These are phyloP conservation scores for Delia radicum DNA, from an alignment of 1,140 invertebrate genomes.

Conservation along the genomic window DNA sequence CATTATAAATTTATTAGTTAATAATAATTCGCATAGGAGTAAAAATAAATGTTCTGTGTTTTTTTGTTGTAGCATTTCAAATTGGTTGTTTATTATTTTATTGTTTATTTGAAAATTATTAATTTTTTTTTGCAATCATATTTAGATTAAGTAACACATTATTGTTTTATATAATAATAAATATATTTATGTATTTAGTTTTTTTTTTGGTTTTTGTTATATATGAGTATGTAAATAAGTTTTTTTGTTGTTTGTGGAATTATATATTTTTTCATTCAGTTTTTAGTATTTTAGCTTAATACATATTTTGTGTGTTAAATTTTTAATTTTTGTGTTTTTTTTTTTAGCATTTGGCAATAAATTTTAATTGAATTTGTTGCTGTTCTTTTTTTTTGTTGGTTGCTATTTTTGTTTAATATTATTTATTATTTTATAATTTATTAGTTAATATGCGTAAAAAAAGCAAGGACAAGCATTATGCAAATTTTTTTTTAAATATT, in stretches of 20 bases:
- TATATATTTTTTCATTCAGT: not conserved
- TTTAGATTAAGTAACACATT: not conserved
- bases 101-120: not conserved
- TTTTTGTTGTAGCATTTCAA: not conserved
- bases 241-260: not conserved
- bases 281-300: not conserved
- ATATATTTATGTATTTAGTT: too few species aligned
- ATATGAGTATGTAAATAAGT: not conserved
- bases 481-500: slow-evolving; percentile 2
- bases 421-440: not conserved
- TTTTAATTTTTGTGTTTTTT: not conserved
- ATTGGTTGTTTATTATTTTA: not conserved
- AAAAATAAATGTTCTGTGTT: not conserved
- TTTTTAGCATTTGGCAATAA: not conserved
- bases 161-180: too few species aligned
- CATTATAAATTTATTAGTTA: too few species aligned
- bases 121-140: not conserved
- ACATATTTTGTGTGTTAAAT: not conserved
- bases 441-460: slow-evolving; percentile 20
- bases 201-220: not conserved
- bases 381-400: not conserved
- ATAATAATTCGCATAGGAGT: too few species aligned
- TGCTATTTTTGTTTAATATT: not conserved
- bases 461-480: slow-evolving; percentile 25
- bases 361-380: not conserved